phyloP scores from a whole-genome alignment of 2,113 vertebrate genomes.

The Nematolebias whitei region DNA sequence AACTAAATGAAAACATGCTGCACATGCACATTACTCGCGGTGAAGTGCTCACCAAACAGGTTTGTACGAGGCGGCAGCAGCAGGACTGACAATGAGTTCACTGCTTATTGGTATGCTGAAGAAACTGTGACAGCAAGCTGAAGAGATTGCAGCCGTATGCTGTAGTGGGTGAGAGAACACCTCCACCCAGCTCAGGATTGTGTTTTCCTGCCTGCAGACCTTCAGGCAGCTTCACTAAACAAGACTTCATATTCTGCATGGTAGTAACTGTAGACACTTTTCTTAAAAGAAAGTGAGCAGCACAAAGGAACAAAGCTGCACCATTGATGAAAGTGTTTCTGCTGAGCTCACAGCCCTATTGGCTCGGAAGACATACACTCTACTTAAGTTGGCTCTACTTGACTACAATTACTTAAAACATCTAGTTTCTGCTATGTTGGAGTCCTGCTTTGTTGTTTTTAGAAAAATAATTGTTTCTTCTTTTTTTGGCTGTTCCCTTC shows the following conservation, averaged over 20 bases:
- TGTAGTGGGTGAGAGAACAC: background rate
- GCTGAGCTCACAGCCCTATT: no score
- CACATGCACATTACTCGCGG: conserved; percentile 16
- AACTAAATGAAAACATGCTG: background rate
- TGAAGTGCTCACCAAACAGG: conserved; percentile 14
- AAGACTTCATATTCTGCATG: background rate
- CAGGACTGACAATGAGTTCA: conserved; percentile 5
- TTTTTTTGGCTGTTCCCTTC: no score
- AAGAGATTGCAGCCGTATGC: conserved; percentile 1
- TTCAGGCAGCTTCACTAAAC: background rate
- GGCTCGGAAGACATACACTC: no score
- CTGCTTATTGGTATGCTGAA: conserved; percentile 12
- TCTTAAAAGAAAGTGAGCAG: background rate
- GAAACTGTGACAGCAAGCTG: background rate
- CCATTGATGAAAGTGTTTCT: background rate
- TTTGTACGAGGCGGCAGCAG: conserved; percentile 6
- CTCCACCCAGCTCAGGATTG: conserved; percentile 19
- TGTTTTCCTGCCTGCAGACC: background rate
- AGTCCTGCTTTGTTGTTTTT: no score
- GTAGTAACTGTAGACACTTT: no score
- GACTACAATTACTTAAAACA: no score
- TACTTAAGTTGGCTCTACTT: no score
- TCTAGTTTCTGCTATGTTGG: no score
- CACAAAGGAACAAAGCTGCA: background rate
- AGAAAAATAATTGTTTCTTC: no score